phyloP scores from a whole-genome alignment of 2,797 vertebrate genomes.

The Leptatherina wallacei region DNA sequence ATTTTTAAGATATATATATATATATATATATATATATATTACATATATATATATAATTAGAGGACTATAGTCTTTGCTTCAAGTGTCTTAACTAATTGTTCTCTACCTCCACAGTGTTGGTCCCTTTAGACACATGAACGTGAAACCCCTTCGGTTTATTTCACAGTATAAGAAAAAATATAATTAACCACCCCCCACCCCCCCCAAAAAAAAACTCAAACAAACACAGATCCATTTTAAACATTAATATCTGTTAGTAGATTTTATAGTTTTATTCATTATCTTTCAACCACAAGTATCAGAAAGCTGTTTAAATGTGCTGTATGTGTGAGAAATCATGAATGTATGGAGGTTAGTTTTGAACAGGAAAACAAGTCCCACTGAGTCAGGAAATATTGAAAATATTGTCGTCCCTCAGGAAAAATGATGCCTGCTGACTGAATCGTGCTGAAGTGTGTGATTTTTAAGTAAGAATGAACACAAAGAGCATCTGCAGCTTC shows the following conservation, averaged over 20 bases:
- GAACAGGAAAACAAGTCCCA: slow-evolving; percentile 36
- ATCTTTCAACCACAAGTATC: slow-evolving; percentile 11
- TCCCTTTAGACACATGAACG: slow-evolving; percentile 13
- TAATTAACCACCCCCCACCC: too few relatives aligned
- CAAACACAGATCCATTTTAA: slow-evolving; percentile 7
- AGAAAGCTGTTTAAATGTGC: not conserved
- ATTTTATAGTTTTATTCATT: slow-evolving; percentile 30
- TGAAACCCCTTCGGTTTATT: slow-evolving; percentile 22
- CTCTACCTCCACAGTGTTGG: slow-evolving; percentile 56
- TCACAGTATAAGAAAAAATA: not conserved
- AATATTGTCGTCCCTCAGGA: slow-evolving; percentile 39
- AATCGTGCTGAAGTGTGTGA: slow-evolving; percentile 12
- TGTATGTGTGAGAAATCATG: slow-evolving; percentile 12
- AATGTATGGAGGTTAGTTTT: slow-evolving; percentile 23
- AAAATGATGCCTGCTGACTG: slow-evolving; percentile 23
- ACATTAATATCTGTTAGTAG: slow-evolving; percentile 20
- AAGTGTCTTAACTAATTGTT: slow-evolving; percentile 57
- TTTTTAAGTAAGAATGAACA: slow-evolving; percentile 48
- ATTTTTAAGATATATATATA: slow-evolving; percentile 1
- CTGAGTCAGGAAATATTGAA: slow-evolving; percentile 45
- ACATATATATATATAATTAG: not conserved
- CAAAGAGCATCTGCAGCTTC: slow-evolving; percentile 7
- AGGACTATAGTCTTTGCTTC: slow-evolving; percentile 50
- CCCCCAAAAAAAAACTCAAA: not conserved
- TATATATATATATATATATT: not conserved